Base-by-base conservation (phyloP, 2,888 invertebrate genomes). In the Neocrepidodera transversa region DNA sequence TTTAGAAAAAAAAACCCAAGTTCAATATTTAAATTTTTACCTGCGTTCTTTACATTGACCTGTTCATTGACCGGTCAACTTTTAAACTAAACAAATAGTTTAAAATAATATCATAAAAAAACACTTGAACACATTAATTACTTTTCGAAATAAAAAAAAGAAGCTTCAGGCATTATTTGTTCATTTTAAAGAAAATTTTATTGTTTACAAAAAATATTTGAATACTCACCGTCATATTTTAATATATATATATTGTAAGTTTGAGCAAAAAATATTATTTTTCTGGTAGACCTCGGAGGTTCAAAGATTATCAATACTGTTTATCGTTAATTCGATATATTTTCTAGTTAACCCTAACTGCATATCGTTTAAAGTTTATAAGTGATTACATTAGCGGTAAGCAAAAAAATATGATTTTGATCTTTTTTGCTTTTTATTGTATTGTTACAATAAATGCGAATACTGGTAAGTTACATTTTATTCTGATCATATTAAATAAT, bases 261-360 rank as follows among this genome's bases (percentile, higher is more conserved):
- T 2, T 30, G n/a, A 30, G n/a, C 30, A 32, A 32, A 32, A 32
- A 11, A 2, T 5, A 32, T 32, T 32, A 32, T 32, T 32, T 32
- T 32, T 32, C 11, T 10, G 11, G 32, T 13, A 32, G 13, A 32
- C 11, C 32, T 32, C 32, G 3, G 13, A 5, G 32, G 32, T 32
- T 32, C 32, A 42, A 42, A 42, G 42, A 42, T 42, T 42, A 42
- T 42, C 42, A 20, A n/a, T 23, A 6, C n/a, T 42, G 42, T 6
- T 42, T 42, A 18, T 16, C 5, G 7, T 3, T 40, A 40, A 16
- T 40, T 16, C 40, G 5, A 13, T 8, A 32, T 10, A 13, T n/a
- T 32, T 40, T 20, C 8, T 18, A 3, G 42, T 20, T 42, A 42
- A 20, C 18, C 17, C 13, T 13, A 18, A 40, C 18, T 36, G 13